Percentiles rank a stretch among this genome's conserved stretches.
These are phyloP conservation scores for Pholis gunnellus DNA, from an alignment of 2,113 vertebrate genomes.

Conservation along the genomic window DNA sequence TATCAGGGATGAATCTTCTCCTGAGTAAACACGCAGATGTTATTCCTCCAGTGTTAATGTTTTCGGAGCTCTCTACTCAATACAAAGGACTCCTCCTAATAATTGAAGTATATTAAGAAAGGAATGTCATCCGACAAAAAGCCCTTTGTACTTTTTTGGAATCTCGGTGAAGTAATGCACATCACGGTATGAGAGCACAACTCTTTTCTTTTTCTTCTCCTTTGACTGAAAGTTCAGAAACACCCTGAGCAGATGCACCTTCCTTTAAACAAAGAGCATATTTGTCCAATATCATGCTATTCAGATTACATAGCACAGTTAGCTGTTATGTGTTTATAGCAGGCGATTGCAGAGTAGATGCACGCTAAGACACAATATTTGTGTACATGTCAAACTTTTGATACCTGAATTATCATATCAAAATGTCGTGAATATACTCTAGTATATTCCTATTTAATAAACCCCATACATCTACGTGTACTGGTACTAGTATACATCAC, in stretches of 20 bases:
- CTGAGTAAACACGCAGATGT: slow-evolving; percentile 81
- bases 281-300: not conserved
- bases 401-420: not conserved
- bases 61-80: slow-evolving; percentile 76
- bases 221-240: slow-evolving; percentile 8
- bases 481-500: no score
- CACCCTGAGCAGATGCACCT: not conserved
- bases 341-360: not conserved
- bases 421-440: not conserved
- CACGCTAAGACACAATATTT: not conserved
- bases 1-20: slow-evolving; percentile 82
- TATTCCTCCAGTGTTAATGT: slow-evolving; percentile 78
- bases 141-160: slow-evolving; percentile 68
- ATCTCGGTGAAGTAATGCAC: slow-evolving; percentile 41
- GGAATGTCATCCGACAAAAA: slow-evolving; percentile 68
- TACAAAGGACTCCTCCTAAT: slow-evolving; percentile 68
- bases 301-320: not conserved
- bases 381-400: not conserved
- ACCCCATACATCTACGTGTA: not conserved
- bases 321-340: not conserved
- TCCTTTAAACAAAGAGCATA: not conserved
- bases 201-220: not conserved
- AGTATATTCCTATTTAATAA: not conserved
- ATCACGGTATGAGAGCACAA: slow-evolving; percentile 27
- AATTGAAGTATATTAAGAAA: slow-evolving; percentile 75